phyloP scores from a whole-genome alignment of 2,113 vertebrate genomes.

The Poeciliopsis occidentalis region DNA sequence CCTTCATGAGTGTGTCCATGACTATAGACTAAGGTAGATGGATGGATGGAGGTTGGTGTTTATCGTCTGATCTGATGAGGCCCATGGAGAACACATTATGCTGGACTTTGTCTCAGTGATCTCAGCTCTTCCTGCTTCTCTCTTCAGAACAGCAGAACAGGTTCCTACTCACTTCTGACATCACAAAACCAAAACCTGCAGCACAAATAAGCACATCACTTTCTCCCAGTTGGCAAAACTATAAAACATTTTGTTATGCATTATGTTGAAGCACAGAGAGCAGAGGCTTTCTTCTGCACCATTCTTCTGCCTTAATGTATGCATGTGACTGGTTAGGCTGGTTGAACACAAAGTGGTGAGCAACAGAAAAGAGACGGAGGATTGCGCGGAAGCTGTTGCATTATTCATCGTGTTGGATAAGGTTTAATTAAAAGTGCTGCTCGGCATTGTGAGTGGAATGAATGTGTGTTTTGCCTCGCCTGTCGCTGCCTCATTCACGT shows the following conservation, averaged over 20 bases:
- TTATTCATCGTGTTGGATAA: conserved; percentile 95
- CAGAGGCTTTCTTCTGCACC: conserved; percentile 50
- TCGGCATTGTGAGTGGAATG: conserved; percentile 88
- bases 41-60: conserved; percentile 42
- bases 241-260: conserved; percentile 61
- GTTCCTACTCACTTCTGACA: conserved; percentile 23
- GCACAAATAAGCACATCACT: conserved; percentile 20
- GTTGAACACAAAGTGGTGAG: conserved; percentile 70
- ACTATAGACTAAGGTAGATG: conserved; percentile 25
- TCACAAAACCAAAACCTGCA: conserved; percentile 11
- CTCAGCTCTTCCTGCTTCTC: conserved; percentile 16
- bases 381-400: conserved; percentile 85
- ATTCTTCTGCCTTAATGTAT: conserved; percentile 66
- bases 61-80: conserved; percentile 61
- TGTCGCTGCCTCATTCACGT: conserved; percentile 93
- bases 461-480: conserved; percentile 94
- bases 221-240: conserved; percentile 36
- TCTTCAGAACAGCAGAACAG: neutral
- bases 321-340: conserved; percentile 67
- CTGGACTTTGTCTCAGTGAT: conserved; percentile 8
- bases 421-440: conserved; percentile 97
- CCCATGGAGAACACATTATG: conserved; percentile 53
- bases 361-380: conserved; percentile 86
- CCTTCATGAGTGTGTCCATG: conserved; percentile 63
- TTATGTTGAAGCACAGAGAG: conserved; percentile 43